Base-by-base conservation (phyloP, 2,888 invertebrate genomes). In the Opisthograptis luteolata region DNA sequence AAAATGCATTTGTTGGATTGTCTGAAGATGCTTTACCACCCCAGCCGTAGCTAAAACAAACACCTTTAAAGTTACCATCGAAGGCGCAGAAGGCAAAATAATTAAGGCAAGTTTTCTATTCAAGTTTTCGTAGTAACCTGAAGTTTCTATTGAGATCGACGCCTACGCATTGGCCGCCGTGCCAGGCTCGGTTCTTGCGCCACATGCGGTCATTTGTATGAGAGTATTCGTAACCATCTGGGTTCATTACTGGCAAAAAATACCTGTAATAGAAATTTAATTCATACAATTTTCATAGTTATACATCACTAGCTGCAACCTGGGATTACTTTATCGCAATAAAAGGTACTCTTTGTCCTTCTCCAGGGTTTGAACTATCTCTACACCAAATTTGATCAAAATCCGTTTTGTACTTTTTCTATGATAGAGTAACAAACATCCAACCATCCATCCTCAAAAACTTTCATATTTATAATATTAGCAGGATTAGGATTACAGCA, bases 71-170 rank as follows among this genome's bases (percentile, higher is more conserved):
- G 4, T 24, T 14, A n/a, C 28, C 14, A 28, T 2, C 6, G 6
- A 12, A 30, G 12, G 15, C 8, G 8, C 13, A 37, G 15, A 13
- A 2, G n/a, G 3, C 13, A 9, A 22, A 12, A 24, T 9, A 31
- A 14, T 2, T 2, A 2, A 17, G 17, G 17, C 17, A 17, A 17
- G 17, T 5, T 3, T 3, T 5, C 17, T 17, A 5, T n/a, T 24
- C 1, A 4, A 3, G n/a, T 27, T n/a, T 19, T 12, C 8, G 15
- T 8, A 22, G 6, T 41, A 66, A 88, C 87, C 96, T 96, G 75
- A 96, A 98, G 80, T 98, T 98, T 48, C 98, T 93, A 72, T 97
- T 97, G 0, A 96, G 91, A 78, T 97, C 97, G 0, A 94, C 94
- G 0, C 96, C 97, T 0, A 70, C 57, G 64, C 95, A 96, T 28